phyloP scores from a whole-genome alignment of 2,797 vertebrate genomes.

The Sebastes steindachneri region DNA sequence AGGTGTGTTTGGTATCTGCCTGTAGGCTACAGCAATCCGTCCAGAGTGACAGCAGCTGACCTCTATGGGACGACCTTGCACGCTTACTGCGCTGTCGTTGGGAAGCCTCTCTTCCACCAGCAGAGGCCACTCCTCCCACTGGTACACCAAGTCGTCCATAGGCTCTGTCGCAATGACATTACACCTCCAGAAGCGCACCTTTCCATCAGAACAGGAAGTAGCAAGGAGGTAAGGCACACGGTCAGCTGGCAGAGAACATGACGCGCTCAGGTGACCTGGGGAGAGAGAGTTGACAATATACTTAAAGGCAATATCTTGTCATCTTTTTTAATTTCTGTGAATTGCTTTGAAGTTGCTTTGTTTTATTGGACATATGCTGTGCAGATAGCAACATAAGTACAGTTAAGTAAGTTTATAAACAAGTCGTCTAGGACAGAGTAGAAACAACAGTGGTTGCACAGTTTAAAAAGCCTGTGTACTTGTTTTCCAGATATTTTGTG shows the following conservation, averaged over 20 bases:
- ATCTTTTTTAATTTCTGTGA: background rate
- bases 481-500: background rate
- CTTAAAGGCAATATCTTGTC: background rate
- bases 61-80: conserved; percentile 88
- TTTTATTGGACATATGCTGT: background rate
- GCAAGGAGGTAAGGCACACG: conserved; percentile 95
- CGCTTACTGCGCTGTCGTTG: conserved; percentile 86
- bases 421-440: background rate
- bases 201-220: conserved; percentile 95
- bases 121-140: conserved; percentile 97
- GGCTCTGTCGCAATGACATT: conserved; percentile 67
- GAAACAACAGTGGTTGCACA: background rate
- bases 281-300: conserved; percentile 22
- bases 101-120: conserved; percentile 90
- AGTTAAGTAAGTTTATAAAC: background rate
- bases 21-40: conserved; percentile 93
- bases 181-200: conserved; percentile 96
- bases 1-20: conserved; percentile 67
- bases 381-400: background rate
- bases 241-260: conserved; percentile 92
- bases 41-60: conserved; percentile 97
- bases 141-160: conserved; percentile 73
- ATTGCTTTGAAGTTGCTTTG: background rate
- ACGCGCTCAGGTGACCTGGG: conserved; percentile 94
- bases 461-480: background rate